Evolutionary conservation across 2,113 vertebrate genomes (phyloP), one percentile per base, ranked within the genome.

Genomic region (Siphamia tubifer): DNA sequence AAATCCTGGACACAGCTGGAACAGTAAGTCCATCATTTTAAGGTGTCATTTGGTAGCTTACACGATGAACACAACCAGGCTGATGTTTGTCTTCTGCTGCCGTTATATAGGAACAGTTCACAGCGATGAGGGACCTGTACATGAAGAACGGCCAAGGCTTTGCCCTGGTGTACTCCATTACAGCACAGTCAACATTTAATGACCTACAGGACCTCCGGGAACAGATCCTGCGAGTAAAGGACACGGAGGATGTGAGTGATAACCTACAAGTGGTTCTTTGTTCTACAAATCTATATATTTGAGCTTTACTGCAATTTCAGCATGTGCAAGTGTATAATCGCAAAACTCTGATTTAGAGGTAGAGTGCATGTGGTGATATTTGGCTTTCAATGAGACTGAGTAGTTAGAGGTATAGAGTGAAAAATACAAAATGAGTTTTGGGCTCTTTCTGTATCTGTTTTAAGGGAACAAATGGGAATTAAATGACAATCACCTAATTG

Each of bases 131-230:
- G 86, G 98, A 99, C 91, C 94, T 99, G 74, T 99, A 99, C 90
- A 99, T 99, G 98, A 99, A 99, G 93, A 99, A 99, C 0, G 98
- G 98, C 64, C 98, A 99, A 88, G 98, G 98, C 71, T 99, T 99
- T 80, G 98, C 97, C 91, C 91, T 99, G 93, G 98, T 99, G 68
- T 99, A 98, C 93, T 99, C 98, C 81, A 99, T 99, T 68, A 99
- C 98, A 61, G 97, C 98, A 70, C 98, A 99, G 93, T 99, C 97
- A 12, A 99, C 98, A 0, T 99, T 99, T 89, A 99, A 99, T 5
- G 98, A 99, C 91, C 91, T 99, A 7, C 96, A 99, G 87, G 98
- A 99, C 94, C 92, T 99, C 77, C 92, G 97, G 78, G 98, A 99
- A 85, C 98, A 99, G 93, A 99, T 99, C 88, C 90, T 99, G 82